Percentiles rank a stretch among this genome's conserved stretches.
Evolutionary conservation across 2,113 vertebrate species (phyloP).

Genomic region (Tylochromis polylepis): DNA sequence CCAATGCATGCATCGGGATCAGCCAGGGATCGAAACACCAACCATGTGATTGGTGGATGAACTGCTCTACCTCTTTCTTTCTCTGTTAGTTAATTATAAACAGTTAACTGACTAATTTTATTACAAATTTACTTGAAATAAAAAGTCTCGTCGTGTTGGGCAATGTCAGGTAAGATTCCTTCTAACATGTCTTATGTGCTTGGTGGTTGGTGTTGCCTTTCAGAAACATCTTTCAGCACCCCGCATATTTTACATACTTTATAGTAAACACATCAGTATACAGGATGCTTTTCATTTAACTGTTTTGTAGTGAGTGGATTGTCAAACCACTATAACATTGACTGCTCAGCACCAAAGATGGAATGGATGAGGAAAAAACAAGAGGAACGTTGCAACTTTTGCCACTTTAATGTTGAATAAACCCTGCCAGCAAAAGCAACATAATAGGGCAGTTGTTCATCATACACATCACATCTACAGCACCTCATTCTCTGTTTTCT

Average conservation of each 20-base stretch:
- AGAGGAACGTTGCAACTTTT: background rate
- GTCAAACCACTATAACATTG: background rate
- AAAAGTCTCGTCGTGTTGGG: background rate
- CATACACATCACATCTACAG: constrained; percentile 11
- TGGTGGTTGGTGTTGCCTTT: background rate
- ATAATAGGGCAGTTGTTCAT: constrained; percentile 14
- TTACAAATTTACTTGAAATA: background rate
- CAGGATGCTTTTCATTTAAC: background rate
- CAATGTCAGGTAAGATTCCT: background rate
- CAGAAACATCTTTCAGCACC: background rate
- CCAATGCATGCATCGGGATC: background rate
- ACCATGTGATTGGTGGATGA: background rate
- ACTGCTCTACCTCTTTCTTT: background rate
- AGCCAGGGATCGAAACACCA: background rate
- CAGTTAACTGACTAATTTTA: background rate
- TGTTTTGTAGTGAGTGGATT: background rate
- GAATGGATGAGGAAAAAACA: background rate
- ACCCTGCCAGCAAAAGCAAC: background rate
- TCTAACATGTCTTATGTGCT: background rate
- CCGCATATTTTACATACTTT: background rate
- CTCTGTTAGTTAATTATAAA: background rate
- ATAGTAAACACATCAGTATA: background rate
- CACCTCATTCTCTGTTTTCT: background rate
- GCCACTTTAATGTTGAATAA: background rate
- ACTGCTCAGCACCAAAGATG: background rate